These are phyloP conservation scores for Dione juno DNA, from an alignment of 2,888 invertebrate species.

Conservation along the genomic window DNA sequence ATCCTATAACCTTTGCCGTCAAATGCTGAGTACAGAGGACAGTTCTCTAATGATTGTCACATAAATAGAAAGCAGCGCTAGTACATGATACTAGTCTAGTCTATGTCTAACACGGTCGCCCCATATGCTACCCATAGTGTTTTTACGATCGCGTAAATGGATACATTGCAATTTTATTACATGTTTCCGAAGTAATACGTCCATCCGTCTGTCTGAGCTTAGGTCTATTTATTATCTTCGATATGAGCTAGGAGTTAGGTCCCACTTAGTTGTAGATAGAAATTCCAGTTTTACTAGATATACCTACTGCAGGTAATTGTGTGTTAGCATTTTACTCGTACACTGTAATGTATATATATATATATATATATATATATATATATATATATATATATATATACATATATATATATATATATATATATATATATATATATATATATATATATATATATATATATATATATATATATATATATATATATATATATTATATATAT, in stretches of 20 bases:
- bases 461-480: no score
- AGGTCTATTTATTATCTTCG: constrained; percentile 27
- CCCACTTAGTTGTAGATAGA: neutral
- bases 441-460: no score
- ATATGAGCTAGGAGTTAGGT: constrained; percentile 6
- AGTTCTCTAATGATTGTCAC: no score
- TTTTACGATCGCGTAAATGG: constrained; percentile 40
- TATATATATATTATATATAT: no score
- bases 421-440: no score
- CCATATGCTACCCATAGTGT: neutral
- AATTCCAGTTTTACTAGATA: neutral
- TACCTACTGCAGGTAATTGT: neutral
- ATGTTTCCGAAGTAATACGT: constrained; percentile 39
- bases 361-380: no score
- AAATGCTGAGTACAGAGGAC: no score
- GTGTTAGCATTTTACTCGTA: neutral
- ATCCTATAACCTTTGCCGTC: no score
- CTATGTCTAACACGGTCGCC: neutral
- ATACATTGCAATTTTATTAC: constrained; percentile 39
- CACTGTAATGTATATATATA: no score
- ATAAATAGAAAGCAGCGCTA: neutral
- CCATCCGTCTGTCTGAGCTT: constrained; percentile 31
- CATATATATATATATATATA: no score
- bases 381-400: no score
- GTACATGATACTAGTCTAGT: neutral